Evolutionary conservation across 2,888 invertebrate species (phyloP).

Genomic region (Dryocosmus kuriphilus): DNA sequence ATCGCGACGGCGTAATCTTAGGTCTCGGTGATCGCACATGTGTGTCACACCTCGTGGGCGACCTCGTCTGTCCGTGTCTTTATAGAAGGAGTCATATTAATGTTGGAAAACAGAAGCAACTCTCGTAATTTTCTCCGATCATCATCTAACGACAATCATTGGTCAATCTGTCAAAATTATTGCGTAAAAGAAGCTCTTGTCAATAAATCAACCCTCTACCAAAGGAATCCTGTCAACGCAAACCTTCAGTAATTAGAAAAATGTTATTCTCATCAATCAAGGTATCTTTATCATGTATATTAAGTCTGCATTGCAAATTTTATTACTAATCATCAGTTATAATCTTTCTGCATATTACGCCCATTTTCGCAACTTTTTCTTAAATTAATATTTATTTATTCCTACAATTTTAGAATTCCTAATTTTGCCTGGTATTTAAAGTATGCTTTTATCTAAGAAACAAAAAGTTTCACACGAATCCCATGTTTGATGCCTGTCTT

Average conservation of each 20-base stretch:
- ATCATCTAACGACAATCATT: conserved; percentile 17
- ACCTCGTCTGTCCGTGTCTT: conserved; percentile 47
- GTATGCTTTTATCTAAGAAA: no score
- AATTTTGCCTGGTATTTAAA: no score
- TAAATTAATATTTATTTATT: no score
- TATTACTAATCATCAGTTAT: no score
- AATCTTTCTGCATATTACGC: no score
- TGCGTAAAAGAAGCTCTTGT: neutral
- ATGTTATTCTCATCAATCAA: no score
- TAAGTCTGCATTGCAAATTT: no score
- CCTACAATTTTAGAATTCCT: no score
- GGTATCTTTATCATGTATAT: no score
- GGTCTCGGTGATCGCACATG: conserved; percentile 56
- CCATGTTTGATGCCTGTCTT: no score
- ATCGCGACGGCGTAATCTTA: conserved; percentile 51
- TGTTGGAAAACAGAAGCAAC: conserved; percentile 31
- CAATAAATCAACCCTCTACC: neutral
- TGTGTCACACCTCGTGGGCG: conserved; percentile 52
- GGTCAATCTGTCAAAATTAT: conserved; percentile 25
- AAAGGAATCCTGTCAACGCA: neutral
- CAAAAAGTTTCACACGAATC: no score
- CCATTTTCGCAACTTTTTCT: no score
- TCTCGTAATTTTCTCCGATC: conserved; percentile 15
- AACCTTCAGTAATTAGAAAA: neutral
- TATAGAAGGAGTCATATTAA: conserved; percentile 19